Evolutionary conservation across 1,140 invertebrate species (phyloP).

Genomic region (Cydia amplana): DNA sequence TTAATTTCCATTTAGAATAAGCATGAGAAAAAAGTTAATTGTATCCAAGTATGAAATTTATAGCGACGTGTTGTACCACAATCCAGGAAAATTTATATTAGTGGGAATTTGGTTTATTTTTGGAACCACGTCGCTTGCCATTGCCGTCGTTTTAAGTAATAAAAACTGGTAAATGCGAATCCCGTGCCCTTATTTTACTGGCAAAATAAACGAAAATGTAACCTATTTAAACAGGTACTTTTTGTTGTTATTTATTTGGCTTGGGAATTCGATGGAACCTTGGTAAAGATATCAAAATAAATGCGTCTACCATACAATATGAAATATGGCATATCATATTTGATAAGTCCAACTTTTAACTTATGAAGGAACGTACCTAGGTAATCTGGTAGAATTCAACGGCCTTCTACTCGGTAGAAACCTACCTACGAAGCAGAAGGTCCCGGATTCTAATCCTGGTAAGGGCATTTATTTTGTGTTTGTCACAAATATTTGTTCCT

Average conservation of each 20-base stretch:
- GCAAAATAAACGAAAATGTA: neutral
- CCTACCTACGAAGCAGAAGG: no score
- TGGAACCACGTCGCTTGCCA: slow-evolving; percentile 13
- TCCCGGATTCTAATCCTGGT: no score
- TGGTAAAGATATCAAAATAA: no score
- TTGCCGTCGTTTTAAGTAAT: slow-evolving; percentile 26
- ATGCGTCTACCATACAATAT: no score
- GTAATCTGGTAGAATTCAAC: no score
- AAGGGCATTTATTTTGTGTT: no score
- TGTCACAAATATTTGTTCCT: no score
- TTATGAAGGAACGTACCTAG: no score
- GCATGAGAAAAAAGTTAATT: slow-evolving; percentile 13
- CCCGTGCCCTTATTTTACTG: neutral
- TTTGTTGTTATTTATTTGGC: neutral
- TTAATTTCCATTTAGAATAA: slow-evolving; percentile 4
- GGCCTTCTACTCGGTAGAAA: no score
- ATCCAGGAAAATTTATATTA: slow-evolving; percentile 15
- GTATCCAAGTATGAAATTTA: slow-evolving; percentile 26
- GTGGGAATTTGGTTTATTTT: slow-evolving; percentile 23
- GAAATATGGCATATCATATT: no score
- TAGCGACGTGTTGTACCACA: neutral
- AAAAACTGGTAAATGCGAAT: slow-evolving; percentile 22
- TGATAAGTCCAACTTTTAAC: no score
- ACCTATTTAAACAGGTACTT: neutral
- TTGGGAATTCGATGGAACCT: neutral